Base-by-base conservation (phyloP, 2,113 vertebrate genomes). In the Chaenocephalus aceratus region DNA sequence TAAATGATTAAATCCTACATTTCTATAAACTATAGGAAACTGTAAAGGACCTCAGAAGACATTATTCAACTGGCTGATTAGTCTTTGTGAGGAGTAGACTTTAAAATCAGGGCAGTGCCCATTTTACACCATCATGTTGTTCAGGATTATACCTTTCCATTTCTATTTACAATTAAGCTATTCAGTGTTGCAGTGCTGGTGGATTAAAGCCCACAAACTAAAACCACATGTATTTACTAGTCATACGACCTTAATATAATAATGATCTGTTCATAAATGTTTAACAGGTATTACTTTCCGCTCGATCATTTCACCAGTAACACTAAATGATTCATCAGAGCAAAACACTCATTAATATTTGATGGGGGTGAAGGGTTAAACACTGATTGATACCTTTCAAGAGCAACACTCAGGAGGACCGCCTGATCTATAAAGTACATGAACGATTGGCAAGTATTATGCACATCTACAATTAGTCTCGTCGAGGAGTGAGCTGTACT, bases 391-490 rank as follows among this genome's bases (percentile, higher is more conserved):
- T 72, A 76, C 23, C 23, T 53, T 61, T 83, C 45, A 53, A 48
- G 70, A 80, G 36, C 62, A 75, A 77, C 59, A 71, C 58, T 59
- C 70, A 68, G 11, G 53, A 74, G 49, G 34, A 63, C 54, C 16
- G 26, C 10, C 46, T 86, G 76, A 82, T 84, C 69, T 56, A 59
- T 63, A 72, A n/a, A 21, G n/a, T 6, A 34, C 59, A 7, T 10
- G 13, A 85, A 54, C 1, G 30, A 81, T 30, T 5, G 53, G 58
- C 60, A 72, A 63, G 86, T 82, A 83, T 69, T 70, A 14, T 64
- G 18, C 26, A 68, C 21, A 68, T 21, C 46, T 45, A 51, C 30
- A 74, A 83, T 84, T 44, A 16, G 68, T 90, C 84, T 77, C 41
- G 63, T 73, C 76, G n/a, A 64, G 49, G 36, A n/a, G 10, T 8